These are phyloP conservation scores for Gobiocypris rarus DNA, from an alignment of 2,113 vertebrate genomes.

Conservation along the genomic window DNA sequence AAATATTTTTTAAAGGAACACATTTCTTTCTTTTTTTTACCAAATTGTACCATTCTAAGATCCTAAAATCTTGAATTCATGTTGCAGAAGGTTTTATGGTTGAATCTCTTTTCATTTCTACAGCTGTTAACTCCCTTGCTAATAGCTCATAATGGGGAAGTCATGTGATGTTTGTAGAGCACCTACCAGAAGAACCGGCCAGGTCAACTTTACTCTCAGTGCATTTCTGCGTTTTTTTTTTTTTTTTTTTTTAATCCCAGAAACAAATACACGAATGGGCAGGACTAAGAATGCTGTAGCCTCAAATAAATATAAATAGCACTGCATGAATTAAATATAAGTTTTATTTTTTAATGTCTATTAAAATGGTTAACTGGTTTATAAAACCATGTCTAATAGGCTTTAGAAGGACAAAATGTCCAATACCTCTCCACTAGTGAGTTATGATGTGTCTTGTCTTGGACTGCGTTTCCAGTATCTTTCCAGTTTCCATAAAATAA, in stretches of 20 bases:
- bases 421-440: not conserved
- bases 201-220: not conserved
- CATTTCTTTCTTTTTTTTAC: too few species aligned
- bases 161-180: constrained; percentile 15
- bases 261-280: not conserved
- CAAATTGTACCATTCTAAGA: not conserved
- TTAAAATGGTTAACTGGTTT: not conserved
- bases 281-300: not conserved
- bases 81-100: not conserved
- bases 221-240: constrained; percentile 10
- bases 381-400: constrained; percentile 7
- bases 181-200: constrained; percentile 1
- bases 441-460: not conserved
- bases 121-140: constrained; percentile 4
- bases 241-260: too few species aligned
- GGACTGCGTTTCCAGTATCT: not conserved
- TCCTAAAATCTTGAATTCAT: not conserved
- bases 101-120: not conserved
- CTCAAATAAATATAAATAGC: not conserved
- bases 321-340: constrained; percentile 20
- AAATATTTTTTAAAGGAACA: not conserved
- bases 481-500: not conserved
- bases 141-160: constrained; percentile 11
- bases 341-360: not conserved
- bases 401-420: constrained; percentile 22